Percentiles rank a stretch among this genome's conserved stretches.
phyloP scores from a whole-genome alignment of 2,888 invertebrate species.

The Gymnoscelis rufifasciata region DNA sequence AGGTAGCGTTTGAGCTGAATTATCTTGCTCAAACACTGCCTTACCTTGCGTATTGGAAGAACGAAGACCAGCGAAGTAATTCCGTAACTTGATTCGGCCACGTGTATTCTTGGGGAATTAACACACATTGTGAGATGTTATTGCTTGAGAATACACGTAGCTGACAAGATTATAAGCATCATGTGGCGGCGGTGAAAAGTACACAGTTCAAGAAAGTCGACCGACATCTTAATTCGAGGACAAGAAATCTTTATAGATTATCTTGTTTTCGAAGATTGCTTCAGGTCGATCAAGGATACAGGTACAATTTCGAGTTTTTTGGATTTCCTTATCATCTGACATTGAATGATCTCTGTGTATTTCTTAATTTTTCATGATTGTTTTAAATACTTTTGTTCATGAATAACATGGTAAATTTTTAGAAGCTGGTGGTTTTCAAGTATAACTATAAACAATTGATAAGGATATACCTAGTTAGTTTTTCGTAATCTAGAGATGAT shows the following conservation, averaged over 20 bases:
- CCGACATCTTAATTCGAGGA: slow-evolving; percentile 6
- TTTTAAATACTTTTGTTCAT: no score
- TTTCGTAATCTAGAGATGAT: no score
- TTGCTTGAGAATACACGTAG: slow-evolving; percentile 99
- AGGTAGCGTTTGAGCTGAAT: slow-evolving; percentile 9
- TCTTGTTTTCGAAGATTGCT: slow-evolving; percentile 13
- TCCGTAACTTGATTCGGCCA: slow-evolving; percentile 86
- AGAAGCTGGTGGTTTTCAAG: no score
- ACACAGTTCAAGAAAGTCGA: background rate
- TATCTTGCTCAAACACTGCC: slow-evolving; percentile 9
- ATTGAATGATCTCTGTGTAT: no score
- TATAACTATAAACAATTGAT: no score
- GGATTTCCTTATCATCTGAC: no score
- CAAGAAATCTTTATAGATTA: slow-evolving; percentile 9
- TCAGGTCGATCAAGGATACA: slow-evolving; percentile 1
- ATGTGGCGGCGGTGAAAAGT: slow-evolving; percentile 4
- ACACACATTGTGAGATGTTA: slow-evolving; percentile 96
- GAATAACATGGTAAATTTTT: no score
- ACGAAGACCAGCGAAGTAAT: slow-evolving; percentile 32
- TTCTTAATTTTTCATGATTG: no score
- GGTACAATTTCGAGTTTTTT: no score
- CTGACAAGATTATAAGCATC: slow-evolving; percentile 84
- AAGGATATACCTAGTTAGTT: no score
- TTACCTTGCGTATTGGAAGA: slow-evolving; percentile 9
- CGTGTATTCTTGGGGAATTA: slow-evolving; percentile 99